phyloP scores from a whole-genome alignment of 2,113 vertebrate genomes.

The Pseudopodoces humilis region DNA sequence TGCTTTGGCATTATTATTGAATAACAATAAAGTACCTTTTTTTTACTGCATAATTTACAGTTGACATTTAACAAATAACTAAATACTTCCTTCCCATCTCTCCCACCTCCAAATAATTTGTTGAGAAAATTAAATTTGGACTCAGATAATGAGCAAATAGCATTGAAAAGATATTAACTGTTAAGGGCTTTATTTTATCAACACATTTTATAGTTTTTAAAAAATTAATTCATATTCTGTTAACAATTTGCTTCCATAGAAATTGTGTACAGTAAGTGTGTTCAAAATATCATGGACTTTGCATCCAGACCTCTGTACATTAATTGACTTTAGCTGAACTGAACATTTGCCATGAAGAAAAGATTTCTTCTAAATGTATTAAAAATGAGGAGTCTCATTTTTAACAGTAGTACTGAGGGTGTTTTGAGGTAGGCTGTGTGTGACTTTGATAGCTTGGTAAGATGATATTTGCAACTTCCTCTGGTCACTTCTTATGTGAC shows the following conservation, averaged over 20 bases:
- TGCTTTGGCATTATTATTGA: background rate
- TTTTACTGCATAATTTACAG: background rate
- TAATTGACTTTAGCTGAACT: background rate
- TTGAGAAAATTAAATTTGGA: background rate
- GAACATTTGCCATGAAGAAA: background rate
- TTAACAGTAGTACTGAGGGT: background rate
- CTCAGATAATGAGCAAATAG: background rate
- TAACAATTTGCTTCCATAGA: background rate
- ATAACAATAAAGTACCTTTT: background rate
- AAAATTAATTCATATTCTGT: background rate
- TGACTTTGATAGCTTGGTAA: background rate
- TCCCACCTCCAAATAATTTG: background rate
- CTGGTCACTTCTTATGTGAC: background rate
- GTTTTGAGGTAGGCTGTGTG: background rate
- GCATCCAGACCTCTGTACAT: background rate
- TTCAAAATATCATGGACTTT: background rate
- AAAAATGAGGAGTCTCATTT: background rate
- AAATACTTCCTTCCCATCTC: background rate
- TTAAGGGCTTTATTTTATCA: background rate
- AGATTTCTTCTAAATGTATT: background rate
- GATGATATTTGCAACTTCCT: background rate
- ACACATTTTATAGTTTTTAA: background rate
- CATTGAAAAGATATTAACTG: background rate
- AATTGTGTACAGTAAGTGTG: background rate
- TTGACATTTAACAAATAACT: background rate